Conservation (phyloP, 2,113 vertebrate genomes). For the Epinephelus fuscoguttatus region DNA sequence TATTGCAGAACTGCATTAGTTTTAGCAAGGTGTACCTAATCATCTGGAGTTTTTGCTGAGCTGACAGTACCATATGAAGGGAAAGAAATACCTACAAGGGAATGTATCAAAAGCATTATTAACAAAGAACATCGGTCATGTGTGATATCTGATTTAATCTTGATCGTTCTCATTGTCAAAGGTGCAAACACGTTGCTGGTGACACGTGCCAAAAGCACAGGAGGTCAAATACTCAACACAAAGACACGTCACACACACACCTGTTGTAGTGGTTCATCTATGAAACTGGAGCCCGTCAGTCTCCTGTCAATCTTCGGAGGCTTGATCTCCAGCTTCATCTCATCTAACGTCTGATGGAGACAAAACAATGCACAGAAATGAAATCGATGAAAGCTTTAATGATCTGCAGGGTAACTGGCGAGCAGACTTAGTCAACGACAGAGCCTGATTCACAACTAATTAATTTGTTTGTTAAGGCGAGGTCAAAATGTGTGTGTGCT, state of each 20-base stretch:
- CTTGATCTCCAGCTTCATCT: slow-evolving; percentile 94
- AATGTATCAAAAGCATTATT: neutral
- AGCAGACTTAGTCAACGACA: neutral
- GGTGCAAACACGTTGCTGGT: neutral
- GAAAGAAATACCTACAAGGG: neutral
- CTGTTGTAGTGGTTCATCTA: slow-evolving; percentile 98
- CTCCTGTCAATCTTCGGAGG: slow-evolving; percentile 97
- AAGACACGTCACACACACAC: slow-evolving; percentile 71
- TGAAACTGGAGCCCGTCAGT: slow-evolving; percentile 96
- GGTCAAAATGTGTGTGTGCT: neutral
- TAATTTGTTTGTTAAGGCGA: neutral
- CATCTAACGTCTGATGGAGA: slow-evolving; percentile 91
- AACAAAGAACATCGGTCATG: neutral
- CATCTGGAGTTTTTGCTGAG: neutral
- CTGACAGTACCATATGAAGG: neutral
- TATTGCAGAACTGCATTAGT: neutral
- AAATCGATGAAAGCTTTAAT: neutral
- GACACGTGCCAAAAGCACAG: neutral
- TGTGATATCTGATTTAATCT: neutral
- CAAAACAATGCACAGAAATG: slow-evolving; percentile 29
- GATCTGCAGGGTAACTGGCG: neutral
- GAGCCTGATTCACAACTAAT: neutral
- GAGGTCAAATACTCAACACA: neutral
- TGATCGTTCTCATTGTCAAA: neutral
- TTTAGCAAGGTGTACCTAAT: neutral